Base-by-base conservation (phyloP, 2,113 vertebrate genomes). In the Sinocyclocheilus grahami region DNA sequence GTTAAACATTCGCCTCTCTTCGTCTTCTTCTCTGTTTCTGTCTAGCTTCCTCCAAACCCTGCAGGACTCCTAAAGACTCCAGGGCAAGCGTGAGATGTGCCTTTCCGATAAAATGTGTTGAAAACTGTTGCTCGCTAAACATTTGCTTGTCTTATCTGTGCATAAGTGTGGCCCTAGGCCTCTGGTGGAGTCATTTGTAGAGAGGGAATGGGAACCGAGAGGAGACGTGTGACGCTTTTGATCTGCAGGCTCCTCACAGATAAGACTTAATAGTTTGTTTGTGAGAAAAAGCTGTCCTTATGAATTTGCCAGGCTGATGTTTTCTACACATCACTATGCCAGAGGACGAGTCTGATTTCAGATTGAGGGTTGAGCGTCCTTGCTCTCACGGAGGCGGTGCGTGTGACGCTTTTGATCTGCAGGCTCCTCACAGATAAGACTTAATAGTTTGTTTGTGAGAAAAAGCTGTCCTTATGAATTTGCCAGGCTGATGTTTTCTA, bases 81-180 rank as follows among this genome's bases (percentile, higher is more conserved):
- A 81, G n/a, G 46, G 58, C 78, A 89, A 90, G 67, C 81, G 27
- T 88, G 90, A 88, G 92, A 94, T 93, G 92, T 82, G 84, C 91
- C 90, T 27, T 53, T 91, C 85, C 81, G 93, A 94, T 94, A 93
- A 33, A 33, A 90, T 87, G 89, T 88, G 90, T 90, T 88, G 87
- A 92, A 93, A 94, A 93, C 92, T 92, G 85, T 90, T 89, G 83
- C 74, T 88, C 39, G 13, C 62, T 76, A 89, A 88, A 85, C 85
- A 71, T 85, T 86, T 62, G 3, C 58, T 74, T 86, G 27, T 86
- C 90, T 90, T 89, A 91, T 92, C 89, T 89, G 11, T 85, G 81
- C 89, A 88, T 86, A 89, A 27, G 13, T 46, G 48, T 0, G 11
- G 78, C 87, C 84, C 82, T 80, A 48, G 75, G 88, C 88, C 84